Percentiles rank a stretch among this genome's conserved stretches.
phyloP scores from a whole-genome alignment of 2,797 vertebrate genomes.

The Argentina silus region DNA sequence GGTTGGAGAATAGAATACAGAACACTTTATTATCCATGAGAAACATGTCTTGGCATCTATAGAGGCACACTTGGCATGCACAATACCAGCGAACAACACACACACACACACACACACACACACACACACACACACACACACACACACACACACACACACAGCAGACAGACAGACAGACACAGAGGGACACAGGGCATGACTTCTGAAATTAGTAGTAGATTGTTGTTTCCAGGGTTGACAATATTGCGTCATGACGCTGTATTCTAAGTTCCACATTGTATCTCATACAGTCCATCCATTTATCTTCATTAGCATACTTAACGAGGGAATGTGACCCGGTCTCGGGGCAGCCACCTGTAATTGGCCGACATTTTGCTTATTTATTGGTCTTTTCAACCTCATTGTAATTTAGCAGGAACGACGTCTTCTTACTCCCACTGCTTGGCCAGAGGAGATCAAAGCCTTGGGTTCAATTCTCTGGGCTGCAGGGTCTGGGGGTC shows the following conservation, averaged over 20 bases:
- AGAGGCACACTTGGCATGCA: too few relatives aligned
- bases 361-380: conserved; percentile 47
- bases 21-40: too few relatives aligned
- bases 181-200: too few relatives aligned
- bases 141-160: too few relatives aligned
- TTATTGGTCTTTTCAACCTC: conserved; percentile 68
- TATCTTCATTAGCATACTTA: conserved; percentile 16
- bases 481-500: conserved; percentile 53
- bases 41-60: too few relatives aligned
- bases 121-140: too few relatives aligned
- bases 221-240: background rate
- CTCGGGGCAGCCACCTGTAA: conserved; percentile 44
- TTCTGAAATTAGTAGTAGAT: conserved; percentile 2
- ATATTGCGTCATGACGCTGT: background rate
- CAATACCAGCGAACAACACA: too few relatives aligned
- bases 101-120: too few relatives aligned
- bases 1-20: background rate
- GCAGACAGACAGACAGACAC: background rate
- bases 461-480: conserved; percentile 55
- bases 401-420: conserved; percentile 70
- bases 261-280: background rate
- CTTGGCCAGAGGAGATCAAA: conserved; percentile 72
- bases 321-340: conserved; percentile 45
- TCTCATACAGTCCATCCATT: conserved; percentile 6
- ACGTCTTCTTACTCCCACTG: conserved; percentile 72